phyloP scores from a whole-genome alignment of 2,797 vertebrate species.

The Xenopus petersii region DNA sequence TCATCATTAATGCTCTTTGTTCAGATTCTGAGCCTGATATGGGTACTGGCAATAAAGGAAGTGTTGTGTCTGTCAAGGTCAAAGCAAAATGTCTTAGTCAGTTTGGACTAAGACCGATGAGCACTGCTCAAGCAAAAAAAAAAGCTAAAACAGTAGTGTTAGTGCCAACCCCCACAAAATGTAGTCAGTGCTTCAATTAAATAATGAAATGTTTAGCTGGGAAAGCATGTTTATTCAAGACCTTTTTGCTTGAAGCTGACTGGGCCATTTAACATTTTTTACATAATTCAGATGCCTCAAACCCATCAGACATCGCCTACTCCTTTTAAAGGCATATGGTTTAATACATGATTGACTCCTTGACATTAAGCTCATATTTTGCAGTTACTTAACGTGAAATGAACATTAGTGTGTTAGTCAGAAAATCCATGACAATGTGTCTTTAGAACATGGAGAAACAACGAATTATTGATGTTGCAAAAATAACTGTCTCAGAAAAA shows the following conservation, averaged over 20 bases:
- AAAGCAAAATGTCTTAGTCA: neutral
- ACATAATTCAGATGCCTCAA: constrained; percentile 38
- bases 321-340: constrained; percentile 41
- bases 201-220: constrained; percentile 15
- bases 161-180: constrained; percentile 1
- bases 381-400: constrained; percentile 39
- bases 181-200: constrained; percentile 10
- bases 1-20: neutral
- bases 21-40: neutral
- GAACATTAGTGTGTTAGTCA: constrained; percentile 36
- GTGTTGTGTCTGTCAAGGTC: neutral
- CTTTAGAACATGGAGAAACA: constrained; percentile 33
- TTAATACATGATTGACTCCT: constrained; percentile 46
- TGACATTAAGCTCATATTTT: constrained; percentile 44
- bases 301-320: constrained; percentile 37
- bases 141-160: neutral
- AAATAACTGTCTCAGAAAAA: constrained; percentile 28
- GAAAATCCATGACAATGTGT: constrained; percentile 40
- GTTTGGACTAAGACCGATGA: neutral
- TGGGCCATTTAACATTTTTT: constrained; percentile 40
- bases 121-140: neutral
- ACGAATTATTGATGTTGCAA: constrained; percentile 34
- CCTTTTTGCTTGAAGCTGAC: constrained; percentile 39
- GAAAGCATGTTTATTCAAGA: constrained; percentile 44
- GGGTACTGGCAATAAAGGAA: neutral